Evolutionary conservation across 2,888 invertebrate species (phyloP), one percentile per base, ranked within the genome.

Genomic region (Erebia palarica): DNA sequence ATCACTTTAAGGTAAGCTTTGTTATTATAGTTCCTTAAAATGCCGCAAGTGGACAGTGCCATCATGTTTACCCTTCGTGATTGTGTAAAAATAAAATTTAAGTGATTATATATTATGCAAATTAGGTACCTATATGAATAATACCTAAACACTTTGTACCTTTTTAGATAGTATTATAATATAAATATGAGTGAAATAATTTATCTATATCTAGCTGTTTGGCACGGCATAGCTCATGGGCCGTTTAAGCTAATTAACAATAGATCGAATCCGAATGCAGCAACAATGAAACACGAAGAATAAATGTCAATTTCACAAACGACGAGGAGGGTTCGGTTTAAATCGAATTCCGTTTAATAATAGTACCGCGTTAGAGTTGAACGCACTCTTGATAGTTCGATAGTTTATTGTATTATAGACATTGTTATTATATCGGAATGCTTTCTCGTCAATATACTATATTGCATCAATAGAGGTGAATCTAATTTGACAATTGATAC

Each of bases 271-370:
- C 86, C 87, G 87, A 89, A 86, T 90, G 89, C 88, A 88, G 86
- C 86, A 90, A 92, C 92, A 92, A 92, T 92, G 92, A 91, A 92
- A 92, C 91, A 92, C 91, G 92, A 92, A 92, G 92, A 92, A 92
- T 92, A 92, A 92, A 92, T 92, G 92, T 91, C 92, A 92, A 92
- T 92, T 91, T 92, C 91, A 90, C 91, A 92, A 92, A 91, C 92
- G 91, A 87, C 91, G 86, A 90, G 89, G 92, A 91, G 92, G 92
- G 89, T 92, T 90, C 89, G 89, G 86, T 92, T 89, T 90, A 91
- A 91, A 92, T 92, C 92, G 92, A 92, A 92, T 91, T 90, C 92
- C 89, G 89, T 91, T 91, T 91, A 92, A 92, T 92, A 92, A 92
- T 92, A 92, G 92, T 90, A 88, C 84, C 83, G 86, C 85, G 86